phyloP scores from a whole-genome alignment of 2,797 vertebrate species.

The Aplochiton taeniatus region DNA sequence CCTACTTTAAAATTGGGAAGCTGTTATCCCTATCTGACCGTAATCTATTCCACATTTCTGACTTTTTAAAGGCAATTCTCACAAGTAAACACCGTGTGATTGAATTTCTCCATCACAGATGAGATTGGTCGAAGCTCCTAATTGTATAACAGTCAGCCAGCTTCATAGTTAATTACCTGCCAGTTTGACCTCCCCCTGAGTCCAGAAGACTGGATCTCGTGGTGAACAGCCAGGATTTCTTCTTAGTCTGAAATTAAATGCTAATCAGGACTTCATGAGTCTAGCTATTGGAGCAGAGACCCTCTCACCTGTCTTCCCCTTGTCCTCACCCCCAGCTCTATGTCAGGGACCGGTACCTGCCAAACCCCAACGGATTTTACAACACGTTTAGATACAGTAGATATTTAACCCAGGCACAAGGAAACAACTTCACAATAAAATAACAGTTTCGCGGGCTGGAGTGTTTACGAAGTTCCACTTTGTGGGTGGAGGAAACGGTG shows the following conservation, averaged over 20 bases:
- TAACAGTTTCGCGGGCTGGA: background rate
- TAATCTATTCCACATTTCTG: conserved; percentile 21
- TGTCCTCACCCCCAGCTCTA: conserved; percentile 29
- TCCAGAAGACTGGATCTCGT: conserved; percentile 45
- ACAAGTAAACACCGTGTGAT: conserved; percentile 61
- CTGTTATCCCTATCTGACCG: background rate
- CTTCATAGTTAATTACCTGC: conserved; percentile 65
- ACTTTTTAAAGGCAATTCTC: conserved; percentile 51
- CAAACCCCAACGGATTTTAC: too few relatives aligned
- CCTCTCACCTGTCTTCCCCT: conserved; percentile 1
- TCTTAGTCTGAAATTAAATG: conserved; percentile 32
- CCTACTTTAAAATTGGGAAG: background rate
- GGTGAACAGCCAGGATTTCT: conserved; percentile 50
- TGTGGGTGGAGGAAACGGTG: background rate
- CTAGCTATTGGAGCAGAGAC: conserved; percentile 6
- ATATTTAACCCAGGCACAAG: background rate
- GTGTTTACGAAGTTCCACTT: background rate
- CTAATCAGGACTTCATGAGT: conserved; percentile 41
- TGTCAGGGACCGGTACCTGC: conserved; percentile 11
- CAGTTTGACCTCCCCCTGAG: conserved; percentile 51
- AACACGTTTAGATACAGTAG: background rate
- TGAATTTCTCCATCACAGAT: conserved; percentile 59
- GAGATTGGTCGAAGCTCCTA: conserved; percentile 56
- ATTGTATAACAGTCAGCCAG: conserved; percentile 53
- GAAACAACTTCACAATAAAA: background rate